Percentiles rank a stretch among this genome's conserved stretches.
phyloP scores from a whole-genome alignment of 92 coral and sea anemone species.

The Pocillopora grandis region DNA sequence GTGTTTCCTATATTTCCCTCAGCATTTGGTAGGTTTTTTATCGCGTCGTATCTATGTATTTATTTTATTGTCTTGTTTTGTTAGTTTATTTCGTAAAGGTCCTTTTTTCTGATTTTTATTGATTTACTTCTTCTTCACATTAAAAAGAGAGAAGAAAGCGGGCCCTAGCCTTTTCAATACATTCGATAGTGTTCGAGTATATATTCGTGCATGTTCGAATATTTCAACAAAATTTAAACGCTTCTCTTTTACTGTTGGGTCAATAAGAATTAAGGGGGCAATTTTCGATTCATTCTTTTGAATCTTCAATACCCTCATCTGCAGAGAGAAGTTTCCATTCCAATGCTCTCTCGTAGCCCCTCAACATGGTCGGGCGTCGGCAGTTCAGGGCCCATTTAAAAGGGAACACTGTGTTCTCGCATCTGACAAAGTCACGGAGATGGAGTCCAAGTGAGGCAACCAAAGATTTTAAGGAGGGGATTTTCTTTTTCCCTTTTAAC shows the following conservation, averaged over 20 bases:
- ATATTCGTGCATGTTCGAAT: too few species aligned
- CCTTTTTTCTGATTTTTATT: too few species aligned
- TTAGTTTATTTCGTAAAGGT: too few species aligned
- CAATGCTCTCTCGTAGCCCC: slow-evolving; percentile 46
- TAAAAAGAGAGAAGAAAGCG: too few species aligned
- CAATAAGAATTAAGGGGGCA: not conserved
- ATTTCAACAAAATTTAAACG: too few species aligned
- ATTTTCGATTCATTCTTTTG: not conserved
- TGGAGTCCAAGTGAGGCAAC: slow-evolving; percentile 51
- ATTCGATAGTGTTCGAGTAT: too few species aligned
- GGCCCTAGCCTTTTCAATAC: too few species aligned
- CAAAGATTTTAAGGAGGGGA: slow-evolving; percentile 26
- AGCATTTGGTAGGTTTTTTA: too few species aligned
- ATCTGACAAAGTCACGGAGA: slow-evolving; percentile 58
- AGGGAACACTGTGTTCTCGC: slow-evolving; percentile 64
- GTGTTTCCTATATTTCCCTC: too few species aligned
- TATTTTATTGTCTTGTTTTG: too few species aligned
- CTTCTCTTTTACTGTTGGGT: not conserved
- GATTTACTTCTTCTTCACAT: too few species aligned
- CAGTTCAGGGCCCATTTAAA: slow-evolving; percentile 65
- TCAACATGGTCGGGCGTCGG: slow-evolving; percentile 31
- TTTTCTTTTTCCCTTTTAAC: slow-evolving; percentile 12
- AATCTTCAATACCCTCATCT: not conserved
- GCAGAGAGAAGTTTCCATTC: slow-evolving; percentile 46
- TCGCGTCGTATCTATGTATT: too few species aligned